Conservation (phyloP, 2,797 vertebrate genomes). For the Peromyscus melanophrys region DNA sequence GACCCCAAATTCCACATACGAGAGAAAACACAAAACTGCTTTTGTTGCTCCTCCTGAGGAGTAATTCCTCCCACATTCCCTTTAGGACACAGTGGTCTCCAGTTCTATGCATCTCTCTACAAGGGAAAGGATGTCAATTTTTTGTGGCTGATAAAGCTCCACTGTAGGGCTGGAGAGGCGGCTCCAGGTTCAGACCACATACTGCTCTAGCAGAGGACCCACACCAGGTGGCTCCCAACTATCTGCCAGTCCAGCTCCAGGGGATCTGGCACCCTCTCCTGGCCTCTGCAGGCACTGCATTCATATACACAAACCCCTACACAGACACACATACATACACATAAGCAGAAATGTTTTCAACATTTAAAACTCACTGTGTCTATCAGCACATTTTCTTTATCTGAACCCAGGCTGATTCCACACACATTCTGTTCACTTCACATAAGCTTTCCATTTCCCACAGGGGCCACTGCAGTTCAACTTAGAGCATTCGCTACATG, state of each 20-base stretch:
- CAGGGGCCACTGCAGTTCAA: background rate
- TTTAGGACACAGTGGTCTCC: background rate
- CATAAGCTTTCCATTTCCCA: background rate
- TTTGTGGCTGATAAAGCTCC: background rate
- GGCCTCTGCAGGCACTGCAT: no score
- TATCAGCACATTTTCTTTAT: background rate
- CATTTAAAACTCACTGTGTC: background rate
- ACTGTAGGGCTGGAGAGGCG: background rate
- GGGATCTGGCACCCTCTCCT: no score
- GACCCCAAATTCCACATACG: background rate
- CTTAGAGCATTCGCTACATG: background rate
- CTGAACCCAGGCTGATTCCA: background rate
- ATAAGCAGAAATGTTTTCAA: background rate
- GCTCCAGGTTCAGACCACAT: background rate
- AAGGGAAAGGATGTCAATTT: background rate
- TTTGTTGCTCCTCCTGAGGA: background rate
- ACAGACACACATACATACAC: no score
- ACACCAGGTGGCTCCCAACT: no score
- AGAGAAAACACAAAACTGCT: background rate
- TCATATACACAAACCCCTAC: no score
- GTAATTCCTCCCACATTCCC: background rate
- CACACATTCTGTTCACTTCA: no score
- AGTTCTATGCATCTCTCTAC: background rate
- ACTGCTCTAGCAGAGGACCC: background rate
- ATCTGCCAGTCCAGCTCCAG: background rate